Evolutionary conservation across 2,797 vertebrate species (phyloP).

Genomic region (Rallus crepitans): DNA sequence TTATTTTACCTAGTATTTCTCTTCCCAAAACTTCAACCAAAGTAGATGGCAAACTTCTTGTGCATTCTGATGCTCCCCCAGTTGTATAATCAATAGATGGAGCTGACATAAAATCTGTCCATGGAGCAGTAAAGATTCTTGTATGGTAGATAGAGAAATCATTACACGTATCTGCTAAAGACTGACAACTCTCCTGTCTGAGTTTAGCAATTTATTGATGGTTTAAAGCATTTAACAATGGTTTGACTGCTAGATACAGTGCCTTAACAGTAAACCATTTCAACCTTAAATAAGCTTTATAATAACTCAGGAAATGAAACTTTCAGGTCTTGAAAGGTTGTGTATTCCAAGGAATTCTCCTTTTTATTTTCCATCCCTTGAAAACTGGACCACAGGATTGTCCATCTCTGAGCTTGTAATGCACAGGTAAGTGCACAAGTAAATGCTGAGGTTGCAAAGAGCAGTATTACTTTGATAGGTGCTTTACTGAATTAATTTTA

Average conservation of each 20-base stretch:
- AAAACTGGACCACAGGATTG: not conserved
- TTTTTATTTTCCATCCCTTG: not conserved
- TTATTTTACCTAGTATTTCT: not conserved
- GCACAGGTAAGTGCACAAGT: not conserved
- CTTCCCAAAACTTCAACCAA: not conserved
- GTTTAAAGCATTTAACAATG: not conserved
- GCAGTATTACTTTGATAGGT: not conserved
- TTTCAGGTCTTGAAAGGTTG: not conserved
- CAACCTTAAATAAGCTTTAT: not conserved
- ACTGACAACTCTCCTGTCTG: not conserved
- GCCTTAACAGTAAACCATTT: not conserved
- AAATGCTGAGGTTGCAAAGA: not conserved
- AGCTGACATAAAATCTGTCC: not conserved
- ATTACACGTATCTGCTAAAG: not conserved
- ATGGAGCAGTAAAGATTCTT: not conserved
- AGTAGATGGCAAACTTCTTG: not conserved
- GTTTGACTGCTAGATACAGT: not conserved
- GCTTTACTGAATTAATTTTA: conserved; percentile 5
- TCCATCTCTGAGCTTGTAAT: not conserved
- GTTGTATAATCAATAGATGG: not conserved
- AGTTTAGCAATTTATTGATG: not conserved
- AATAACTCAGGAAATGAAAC: not conserved
- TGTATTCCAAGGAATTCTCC: not conserved
- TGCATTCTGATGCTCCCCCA: not conserved
- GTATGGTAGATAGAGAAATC: not conserved